Percentiles rank a stretch among this genome's conserved stretches.
Conservation (phyloP, 2,797 vertebrate species). For the Characodon lateralis region DNA sequence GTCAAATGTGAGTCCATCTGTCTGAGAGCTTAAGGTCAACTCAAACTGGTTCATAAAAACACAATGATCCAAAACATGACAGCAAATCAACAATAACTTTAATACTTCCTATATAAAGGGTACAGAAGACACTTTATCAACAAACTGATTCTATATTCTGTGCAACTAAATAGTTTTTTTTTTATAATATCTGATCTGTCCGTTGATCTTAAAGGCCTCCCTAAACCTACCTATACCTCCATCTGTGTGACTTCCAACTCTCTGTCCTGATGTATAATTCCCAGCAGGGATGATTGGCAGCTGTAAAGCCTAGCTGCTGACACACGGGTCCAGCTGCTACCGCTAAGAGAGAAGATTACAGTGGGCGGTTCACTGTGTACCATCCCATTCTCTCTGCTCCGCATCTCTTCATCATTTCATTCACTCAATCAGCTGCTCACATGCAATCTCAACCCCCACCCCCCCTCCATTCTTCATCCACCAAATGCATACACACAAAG, state of each 20-base stretch:
- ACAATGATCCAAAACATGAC: too few relatives aligned
- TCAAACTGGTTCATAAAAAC: too few relatives aligned
- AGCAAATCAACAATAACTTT: too few relatives aligned
- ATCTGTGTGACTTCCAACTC: not conserved
- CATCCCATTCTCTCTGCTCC: conserved; percentile 49
- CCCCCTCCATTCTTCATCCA: not conserved
- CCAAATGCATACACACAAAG: not conserved
- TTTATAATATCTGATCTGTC: not conserved
- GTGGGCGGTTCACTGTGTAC: conserved; percentile 47
- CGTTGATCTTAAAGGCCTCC: not conserved
- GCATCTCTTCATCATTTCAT: conserved; percentile 63
- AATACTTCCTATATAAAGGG: too few relatives aligned
- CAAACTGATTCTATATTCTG: too few relatives aligned
- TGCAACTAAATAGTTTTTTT: not conserved
- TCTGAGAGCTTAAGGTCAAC: too few relatives aligned
- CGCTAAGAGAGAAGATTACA: conserved; percentile 61
- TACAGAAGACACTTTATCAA: too few relatives aligned
- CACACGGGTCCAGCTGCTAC: conserved; percentile 65
- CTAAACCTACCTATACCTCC: conserved; percentile 15
- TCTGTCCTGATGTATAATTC: conserved; percentile 30
- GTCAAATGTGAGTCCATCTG: too few relatives aligned
- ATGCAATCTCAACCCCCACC: conserved; percentile 42
- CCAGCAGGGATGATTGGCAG: conserved; percentile 45
- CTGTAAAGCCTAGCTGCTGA: conserved; percentile 49
- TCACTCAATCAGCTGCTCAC: conserved; percentile 65